These are phyloP conservation scores for Acrocephalus kingi DNA, from an alignment of 2,113 vertebrate species.

Conservation along the genomic window DNA sequence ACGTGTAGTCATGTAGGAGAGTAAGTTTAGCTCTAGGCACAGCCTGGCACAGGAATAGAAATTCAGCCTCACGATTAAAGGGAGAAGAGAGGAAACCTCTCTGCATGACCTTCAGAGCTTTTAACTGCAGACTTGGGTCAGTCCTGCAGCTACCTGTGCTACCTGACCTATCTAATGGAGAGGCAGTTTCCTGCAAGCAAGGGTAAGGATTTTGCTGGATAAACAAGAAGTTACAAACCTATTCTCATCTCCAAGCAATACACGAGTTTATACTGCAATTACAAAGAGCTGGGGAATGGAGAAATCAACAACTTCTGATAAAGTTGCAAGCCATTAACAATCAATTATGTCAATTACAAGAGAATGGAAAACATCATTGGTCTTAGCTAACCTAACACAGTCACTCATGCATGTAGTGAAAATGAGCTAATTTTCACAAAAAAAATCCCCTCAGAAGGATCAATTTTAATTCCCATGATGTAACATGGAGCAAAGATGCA, in stretches of 20 bases:
- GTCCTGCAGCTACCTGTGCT: neutral
- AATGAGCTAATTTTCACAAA: conserved; percentile 53
- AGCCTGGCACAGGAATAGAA: neutral
- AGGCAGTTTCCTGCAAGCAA: neutral
- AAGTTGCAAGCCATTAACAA: conserved; percentile 24
- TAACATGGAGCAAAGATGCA: conserved; percentile 34
- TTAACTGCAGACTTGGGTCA: neutral
- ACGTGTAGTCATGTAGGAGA: neutral
- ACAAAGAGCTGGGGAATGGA: neutral
- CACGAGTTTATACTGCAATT: neutral
- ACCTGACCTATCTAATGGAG: neutral
- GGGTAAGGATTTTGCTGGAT: neutral
- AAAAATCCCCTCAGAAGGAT: neutral
- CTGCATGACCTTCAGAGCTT: neutral
- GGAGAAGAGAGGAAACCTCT: neutral
- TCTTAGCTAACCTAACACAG: neutral
- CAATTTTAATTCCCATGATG: conserved; percentile 65
- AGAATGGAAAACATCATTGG: neutral
- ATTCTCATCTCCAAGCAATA: neutral
- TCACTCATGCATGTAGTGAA: conserved; percentile 6
- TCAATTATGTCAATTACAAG: conserved; percentile 43
- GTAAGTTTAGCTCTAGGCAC: neutral
- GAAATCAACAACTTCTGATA: neutral
- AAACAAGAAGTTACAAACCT: neutral
- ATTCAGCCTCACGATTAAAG: neutral